Evolutionary conservation across 2,797 vertebrate species (phyloP).

Genomic region (Parambassis ranga): DNA sequence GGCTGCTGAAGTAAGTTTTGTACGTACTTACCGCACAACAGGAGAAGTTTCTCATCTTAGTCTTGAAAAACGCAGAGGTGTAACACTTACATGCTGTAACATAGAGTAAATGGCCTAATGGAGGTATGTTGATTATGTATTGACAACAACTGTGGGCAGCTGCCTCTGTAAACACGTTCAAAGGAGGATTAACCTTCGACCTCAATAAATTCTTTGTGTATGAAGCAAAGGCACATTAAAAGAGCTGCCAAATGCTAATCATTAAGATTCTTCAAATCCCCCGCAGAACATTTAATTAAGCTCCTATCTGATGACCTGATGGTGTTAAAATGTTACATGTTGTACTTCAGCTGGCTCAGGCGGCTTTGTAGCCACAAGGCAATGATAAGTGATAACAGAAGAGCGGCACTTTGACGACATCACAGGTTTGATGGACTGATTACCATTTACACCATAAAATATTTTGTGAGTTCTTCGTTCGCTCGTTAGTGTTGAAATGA

Average conservation of each 20-base stretch:
- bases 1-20: too few species aligned
- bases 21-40: too few species aligned
- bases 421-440: neutral
- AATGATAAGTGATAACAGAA: slow-evolving; percentile 20
- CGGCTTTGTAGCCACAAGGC: slow-evolving; percentile 15
- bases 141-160: slow-evolving; percentile 6
- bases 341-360: neutral
- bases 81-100: neutral
- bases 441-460: slow-evolving; percentile 12
- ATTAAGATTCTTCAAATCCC: slow-evolving; percentile 22
- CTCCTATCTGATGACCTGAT: slow-evolving; percentile 33
- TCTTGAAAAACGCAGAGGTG: neutral
- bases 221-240: slow-evolving; percentile 31
- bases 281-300: slow-evolving; percentile 18
- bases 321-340: slow-evolving; percentile 26
- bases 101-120: neutral
- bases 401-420: neutral
- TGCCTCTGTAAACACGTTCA: slow-evolving; percentile 27
- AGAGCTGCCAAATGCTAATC: slow-evolving; percentile 8
- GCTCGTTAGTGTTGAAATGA: too few species aligned
- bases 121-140: neutral
- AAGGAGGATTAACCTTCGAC: slow-evolving; percentile 25
- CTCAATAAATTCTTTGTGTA: slow-evolving; percentile 28
- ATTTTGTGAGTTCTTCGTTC: slow-evolving; percentile 2
- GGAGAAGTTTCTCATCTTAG: too few species aligned